These are phyloP conservation scores for Hoplias malabaricus DNA, from an alignment of 2,113 vertebrate species.

Conservation along the genomic window DNA sequence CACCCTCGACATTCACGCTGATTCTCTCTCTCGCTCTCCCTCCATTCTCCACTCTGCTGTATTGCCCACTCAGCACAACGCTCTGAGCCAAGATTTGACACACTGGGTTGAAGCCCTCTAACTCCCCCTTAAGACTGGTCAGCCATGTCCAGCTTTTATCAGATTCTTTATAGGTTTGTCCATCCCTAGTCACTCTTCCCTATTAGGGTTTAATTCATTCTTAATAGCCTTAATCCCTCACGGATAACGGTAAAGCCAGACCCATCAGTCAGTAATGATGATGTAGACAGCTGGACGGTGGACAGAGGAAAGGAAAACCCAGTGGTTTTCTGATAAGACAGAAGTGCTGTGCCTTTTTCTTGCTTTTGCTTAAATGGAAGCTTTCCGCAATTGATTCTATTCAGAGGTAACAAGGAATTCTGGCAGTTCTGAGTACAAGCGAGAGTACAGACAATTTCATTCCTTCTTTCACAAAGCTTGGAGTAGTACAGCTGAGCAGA, in stretches of 20 bases:
- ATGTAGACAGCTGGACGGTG: neutral
- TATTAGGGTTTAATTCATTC: conserved; percentile 11
- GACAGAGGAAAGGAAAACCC: neutral
- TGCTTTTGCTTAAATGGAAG: neutral
- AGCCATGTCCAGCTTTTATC: neutral
- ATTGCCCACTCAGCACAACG: neutral
- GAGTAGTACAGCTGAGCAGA: neutral
- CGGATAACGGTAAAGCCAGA: neutral
- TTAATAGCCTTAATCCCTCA: conserved; percentile 12
- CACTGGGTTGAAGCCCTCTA: neutral
- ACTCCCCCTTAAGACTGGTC: neutral
- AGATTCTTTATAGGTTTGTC: neutral
- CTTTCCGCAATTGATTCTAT: neutral
- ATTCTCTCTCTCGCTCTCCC: neutral
- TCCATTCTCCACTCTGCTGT: neutral
- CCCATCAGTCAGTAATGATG: conserved; percentile 16
- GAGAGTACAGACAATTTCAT: neutral
- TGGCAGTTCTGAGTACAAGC: neutral
- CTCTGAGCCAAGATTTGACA: neutral
- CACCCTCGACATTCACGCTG: no score
- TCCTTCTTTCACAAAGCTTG: neutral
- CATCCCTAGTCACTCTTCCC: neutral
- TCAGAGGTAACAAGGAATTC: conserved; percentile 1
- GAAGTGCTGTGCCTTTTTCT: neutral
- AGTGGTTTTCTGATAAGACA: neutral